Evolutionary conservation across 2,797 vertebrate species (phyloP), one percentile per base, ranked within the genome.

Genomic region (Poliocrania exsul): DNA sequence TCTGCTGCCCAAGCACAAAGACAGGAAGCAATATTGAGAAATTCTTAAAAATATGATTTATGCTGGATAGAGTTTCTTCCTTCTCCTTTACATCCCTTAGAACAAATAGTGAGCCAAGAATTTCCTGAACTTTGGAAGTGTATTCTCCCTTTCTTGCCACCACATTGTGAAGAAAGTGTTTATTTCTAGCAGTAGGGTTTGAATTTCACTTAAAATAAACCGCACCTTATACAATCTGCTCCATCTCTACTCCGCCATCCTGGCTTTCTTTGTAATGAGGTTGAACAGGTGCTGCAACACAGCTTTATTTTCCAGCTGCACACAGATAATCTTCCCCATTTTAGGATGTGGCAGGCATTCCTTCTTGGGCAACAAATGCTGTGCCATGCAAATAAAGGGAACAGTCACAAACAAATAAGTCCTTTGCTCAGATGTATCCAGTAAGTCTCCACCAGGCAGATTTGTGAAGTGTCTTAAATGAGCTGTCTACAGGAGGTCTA

Each of bases 1-100:
- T 58, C 56, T 85, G 50, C 61, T 58, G 28, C 42, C 49, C 77
- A 81, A 90, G 50, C 80, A 96, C 90, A 94, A 95, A 92, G 84
- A 65, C 80, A 92, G 89, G 91, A 96, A 96, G 87, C 56, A 95
- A 95, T 95, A 92, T 73, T 90, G 62, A 49, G 85, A 96, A 93
- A 88, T 81, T 53, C 77, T 91, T 91, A 46, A 95, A 96, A 90
- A 75, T 62, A 86, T 47, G 13, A 75, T 91, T 96, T 91, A 70
- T 33, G 23, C 73, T 90, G 47, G 82, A 91, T 37, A 70, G 61
- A 53, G 26, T 25, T 33, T 94, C 70, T 95, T 94, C 79, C 78
- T 93, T 88, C 56, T 95, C 42, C 56, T 90, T 81, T 56, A 56
- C 65, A 88, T 86, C 70, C 58, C 54, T 93, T 74, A 50, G 85